Conservation (phyloP, 2,113 vertebrate species). For the Raja brachyura region DNA sequence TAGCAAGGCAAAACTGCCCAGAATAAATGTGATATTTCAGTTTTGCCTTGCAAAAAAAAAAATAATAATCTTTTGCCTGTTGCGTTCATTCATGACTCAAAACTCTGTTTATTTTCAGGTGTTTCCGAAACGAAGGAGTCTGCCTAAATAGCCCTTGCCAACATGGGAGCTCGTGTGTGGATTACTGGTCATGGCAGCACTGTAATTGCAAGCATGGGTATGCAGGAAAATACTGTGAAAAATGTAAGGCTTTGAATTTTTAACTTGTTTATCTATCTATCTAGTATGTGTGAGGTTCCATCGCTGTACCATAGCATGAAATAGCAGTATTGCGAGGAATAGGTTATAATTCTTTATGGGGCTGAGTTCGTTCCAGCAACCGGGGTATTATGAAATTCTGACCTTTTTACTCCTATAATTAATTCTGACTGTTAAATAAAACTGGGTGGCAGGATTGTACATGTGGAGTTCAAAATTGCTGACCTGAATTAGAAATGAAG, state of each 20-base stretch:
- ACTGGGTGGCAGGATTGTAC: neutral
- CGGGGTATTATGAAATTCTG: neutral
- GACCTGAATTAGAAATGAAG: constrained; percentile 27
- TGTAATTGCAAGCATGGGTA: constrained; percentile 82
- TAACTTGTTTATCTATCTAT: constrained; percentile 44
- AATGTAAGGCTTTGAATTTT: constrained; percentile 62
- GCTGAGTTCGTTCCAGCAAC: neutral
- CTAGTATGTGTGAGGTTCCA: constrained; percentile 40
- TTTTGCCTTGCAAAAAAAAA: neutral
- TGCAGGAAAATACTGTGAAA: constrained; percentile 85
- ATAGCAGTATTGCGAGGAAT: neutral
- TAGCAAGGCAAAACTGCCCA: neutral
- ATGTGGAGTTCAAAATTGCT: neutral
- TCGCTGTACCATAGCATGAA: neutral
- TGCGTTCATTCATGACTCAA: neutral
- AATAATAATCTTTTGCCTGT: neutral
- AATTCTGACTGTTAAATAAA: constrained; percentile 18
- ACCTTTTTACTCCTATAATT: neutral
- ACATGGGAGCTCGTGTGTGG: constrained; percentile 79
- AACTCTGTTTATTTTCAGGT: constrained; percentile 62
- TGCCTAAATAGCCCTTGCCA: constrained; percentile 77
- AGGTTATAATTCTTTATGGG: neutral
- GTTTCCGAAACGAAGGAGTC: constrained; percentile 82
- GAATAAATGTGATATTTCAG: neutral
- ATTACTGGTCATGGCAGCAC: constrained; percentile 94